Evolutionary conservation across 2,797 vertebrate species (phyloP), one percentile per base, ranked within the genome.

Genomic region (Eleutherodactylus coqui): DNA sequence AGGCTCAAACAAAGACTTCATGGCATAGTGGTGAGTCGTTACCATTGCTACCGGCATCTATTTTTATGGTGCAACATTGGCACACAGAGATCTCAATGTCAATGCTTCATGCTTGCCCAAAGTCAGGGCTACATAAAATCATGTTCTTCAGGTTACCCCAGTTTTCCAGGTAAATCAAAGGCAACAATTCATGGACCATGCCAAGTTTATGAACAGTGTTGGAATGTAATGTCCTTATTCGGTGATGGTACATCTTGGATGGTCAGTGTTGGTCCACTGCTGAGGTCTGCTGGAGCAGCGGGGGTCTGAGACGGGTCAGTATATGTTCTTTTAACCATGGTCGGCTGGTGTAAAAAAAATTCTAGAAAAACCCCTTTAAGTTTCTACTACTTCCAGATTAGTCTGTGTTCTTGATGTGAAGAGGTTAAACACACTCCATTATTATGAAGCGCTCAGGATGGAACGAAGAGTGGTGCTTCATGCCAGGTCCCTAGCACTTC

Each of bases 401-500:
- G 36, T 38, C 1, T 21, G 4, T 67, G 17, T 17, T 49, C 73
- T 55, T 75, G 47, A 53, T 19, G 24, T 75, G 51, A 69, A 69
- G 8, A 29, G 32, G 62, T 79, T 85, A 75, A 77, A 19, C 36
- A 24, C 78, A n/a, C 11, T 64, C 1, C 49, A 43, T 53, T 45
- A 75, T 76, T 58, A 82, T 47, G 29, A 67, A 69, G 43, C 2
- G 41, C 55, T 70, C 4, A 1, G 32, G 32, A 83, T 87, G 72
- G 36, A 78, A 81, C 82, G 45, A 47, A 55, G 11, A 8, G 19
- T 0, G 76, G 41, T n/a, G 4, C 36, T 73, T 13, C 29, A 45
- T 51, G 29, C 67, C 77, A 79, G 77, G 55, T 73, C 27, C 38
- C 49, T 85, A 60, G 41, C 77, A 85, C 84, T 72, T 85, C 84